Evolutionary conservation across 2,113 vertebrate genomes (phyloP).

Genomic region (Malurus elegans): DNA sequence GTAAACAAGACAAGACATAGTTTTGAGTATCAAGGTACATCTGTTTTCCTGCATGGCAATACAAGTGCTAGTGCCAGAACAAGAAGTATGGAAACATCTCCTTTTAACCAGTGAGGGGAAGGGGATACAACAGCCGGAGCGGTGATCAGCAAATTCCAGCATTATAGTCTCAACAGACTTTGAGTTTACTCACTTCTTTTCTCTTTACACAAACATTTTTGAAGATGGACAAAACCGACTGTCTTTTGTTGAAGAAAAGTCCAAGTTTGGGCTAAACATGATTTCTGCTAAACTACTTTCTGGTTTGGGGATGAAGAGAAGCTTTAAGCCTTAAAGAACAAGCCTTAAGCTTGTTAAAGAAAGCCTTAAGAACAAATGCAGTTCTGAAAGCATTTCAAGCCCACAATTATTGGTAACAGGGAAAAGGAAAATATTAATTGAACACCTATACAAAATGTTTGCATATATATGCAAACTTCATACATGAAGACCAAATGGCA

Average conservation of each 20-base stretch:
- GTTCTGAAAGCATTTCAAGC: background rate
- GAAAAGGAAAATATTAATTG: background rate
- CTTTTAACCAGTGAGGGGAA: background rate
- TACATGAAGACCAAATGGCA: background rate
- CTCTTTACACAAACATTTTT: background rate
- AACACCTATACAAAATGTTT: background rate
- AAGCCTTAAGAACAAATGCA: too few species aligned
- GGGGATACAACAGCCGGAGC: rapidly evolving
- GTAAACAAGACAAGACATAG: background rate
- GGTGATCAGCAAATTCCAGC: background rate
- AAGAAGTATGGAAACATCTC: background rate
- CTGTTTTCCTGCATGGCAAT: background rate
- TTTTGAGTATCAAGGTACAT: background rate
- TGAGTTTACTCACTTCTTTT: background rate
- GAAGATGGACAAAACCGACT: background rate
- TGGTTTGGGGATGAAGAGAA: background rate
- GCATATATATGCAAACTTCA: background rate
- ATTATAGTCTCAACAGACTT: background rate
- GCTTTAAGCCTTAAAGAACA: background rate
- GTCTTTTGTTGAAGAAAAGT: background rate
- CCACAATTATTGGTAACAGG: background rate
- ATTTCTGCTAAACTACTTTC: background rate
- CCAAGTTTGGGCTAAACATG: background rate
- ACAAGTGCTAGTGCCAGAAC: background rate
- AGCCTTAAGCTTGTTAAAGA: too few species aligned